Evolutionary conservation across 2,888 invertebrate genomes (phyloP).

Genomic region (Cerastoderma edule): DNA sequence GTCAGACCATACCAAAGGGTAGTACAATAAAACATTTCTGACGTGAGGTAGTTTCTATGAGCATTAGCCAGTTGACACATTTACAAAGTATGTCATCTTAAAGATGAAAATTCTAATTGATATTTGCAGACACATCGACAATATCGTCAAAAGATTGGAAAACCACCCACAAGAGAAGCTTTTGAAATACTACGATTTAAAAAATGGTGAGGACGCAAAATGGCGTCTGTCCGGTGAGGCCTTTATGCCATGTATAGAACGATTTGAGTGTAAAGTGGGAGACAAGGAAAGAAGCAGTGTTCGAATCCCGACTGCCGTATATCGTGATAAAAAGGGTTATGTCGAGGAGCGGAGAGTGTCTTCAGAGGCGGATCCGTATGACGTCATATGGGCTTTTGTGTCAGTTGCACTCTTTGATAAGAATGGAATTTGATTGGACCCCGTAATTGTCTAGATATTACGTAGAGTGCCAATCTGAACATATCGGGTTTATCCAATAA

Average conservation of each 20-base stretch:
- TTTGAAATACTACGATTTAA: conserved; percentile 32
- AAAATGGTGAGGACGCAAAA: conserved; percentile 23
- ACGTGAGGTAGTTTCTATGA: too few relatives aligned
- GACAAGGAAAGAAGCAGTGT: conserved; percentile 31
- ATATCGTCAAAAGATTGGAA: conserved; percentile 31
- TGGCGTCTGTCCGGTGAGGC: conserved; percentile 35
- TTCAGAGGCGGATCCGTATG: conserved; percentile 41
- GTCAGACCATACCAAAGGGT: too few relatives aligned
- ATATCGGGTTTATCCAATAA: too few relatives aligned
- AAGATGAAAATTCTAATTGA: neutral
- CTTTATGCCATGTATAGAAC: conserved; percentile 30
- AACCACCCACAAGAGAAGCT: conserved; percentile 26
- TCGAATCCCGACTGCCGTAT: conserved; percentile 31
- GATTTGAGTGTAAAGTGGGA: conserved; percentile 27
- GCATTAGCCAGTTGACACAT: too few relatives aligned
- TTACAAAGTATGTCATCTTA: too few relatives aligned
- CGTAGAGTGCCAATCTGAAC: too few relatives aligned
- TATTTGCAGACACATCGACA: conserved; percentile 19
- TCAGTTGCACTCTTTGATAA: conserved; percentile 24
- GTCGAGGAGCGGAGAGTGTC: conserved; percentile 43
- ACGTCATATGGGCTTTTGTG: conserved; percentile 28
- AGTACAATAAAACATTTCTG: too few relatives aligned
- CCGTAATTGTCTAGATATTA: too few relatives aligned
- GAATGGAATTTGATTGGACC: conserved; percentile 9
- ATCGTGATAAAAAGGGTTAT: conserved; percentile 31